Conservation (phyloP, 1,140 invertebrate species). For the Saccostrea glomerata region DNA sequence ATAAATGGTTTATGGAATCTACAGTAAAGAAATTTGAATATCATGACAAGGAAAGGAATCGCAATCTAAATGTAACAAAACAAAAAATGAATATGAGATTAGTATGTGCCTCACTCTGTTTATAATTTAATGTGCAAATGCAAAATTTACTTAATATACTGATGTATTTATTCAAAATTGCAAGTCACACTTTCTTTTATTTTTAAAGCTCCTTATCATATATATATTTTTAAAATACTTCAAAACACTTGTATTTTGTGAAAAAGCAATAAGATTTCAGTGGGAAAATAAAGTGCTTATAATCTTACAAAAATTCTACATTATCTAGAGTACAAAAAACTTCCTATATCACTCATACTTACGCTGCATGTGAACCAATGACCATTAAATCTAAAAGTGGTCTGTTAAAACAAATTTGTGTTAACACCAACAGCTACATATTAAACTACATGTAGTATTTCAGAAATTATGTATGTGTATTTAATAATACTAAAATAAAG, state of each 20-base stretch:
- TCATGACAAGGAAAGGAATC: background rate
- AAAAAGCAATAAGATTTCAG: background rate
- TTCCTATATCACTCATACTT: background rate
- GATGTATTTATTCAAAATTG: background rate
- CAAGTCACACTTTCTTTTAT: background rate
- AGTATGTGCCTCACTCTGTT: background rate
- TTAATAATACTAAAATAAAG: too few species aligned
- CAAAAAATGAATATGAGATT: background rate
- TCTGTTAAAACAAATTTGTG: slow-evolving; percentile 17
- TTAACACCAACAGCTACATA: background rate
- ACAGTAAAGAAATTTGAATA: background rate
- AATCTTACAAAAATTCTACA: background rate
- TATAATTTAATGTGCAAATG: background rate
- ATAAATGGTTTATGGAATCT: background rate
- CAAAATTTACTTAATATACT: background rate
- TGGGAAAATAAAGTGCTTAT: background rate
- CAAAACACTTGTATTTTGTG: background rate
- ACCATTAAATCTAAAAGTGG: slow-evolving; percentile 26
- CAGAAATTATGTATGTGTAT: background rate
- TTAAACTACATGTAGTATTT: background rate
- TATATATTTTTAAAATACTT: background rate
- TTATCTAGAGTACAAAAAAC: background rate
- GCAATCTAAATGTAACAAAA: background rate
- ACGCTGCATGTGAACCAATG: slow-evolving; percentile 27
- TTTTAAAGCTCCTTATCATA: background rate